Conservation (phyloP, 2,888 invertebrate species). For the Folsomia candida region DNA sequence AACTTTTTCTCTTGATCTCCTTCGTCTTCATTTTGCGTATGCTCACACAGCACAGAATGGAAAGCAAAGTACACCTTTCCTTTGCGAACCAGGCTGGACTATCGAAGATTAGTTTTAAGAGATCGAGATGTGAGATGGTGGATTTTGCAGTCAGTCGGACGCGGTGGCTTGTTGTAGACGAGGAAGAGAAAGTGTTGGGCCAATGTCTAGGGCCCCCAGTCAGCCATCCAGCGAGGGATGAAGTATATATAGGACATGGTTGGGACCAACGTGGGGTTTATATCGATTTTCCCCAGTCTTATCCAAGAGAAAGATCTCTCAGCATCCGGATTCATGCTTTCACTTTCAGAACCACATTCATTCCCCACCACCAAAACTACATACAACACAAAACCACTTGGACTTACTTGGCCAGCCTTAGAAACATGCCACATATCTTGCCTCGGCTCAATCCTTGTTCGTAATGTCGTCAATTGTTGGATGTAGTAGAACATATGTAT, state of each 20-base stretch:
- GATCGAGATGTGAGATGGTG: neutral
- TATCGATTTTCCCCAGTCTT: constrained; percentile 21
- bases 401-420: too few species aligned
- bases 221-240: neutral
- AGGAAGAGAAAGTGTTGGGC: too few species aligned
- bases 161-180: neutral
- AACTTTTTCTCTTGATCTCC: neutral
- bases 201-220: too few species aligned
- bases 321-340: constrained; percentile 6
- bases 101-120: constrained; percentile 2
- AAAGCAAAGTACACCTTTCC: neutral
- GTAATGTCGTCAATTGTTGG: too few species aligned
- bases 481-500: too few species aligned
- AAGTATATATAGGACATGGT: constrained; percentile 4
- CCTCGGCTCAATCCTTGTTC: too few species aligned
- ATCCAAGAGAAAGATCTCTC: neutral
- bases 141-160: neutral
- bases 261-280: neutral
- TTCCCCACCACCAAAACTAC: neutral
- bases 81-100: constrained; percentile 6
- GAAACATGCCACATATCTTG: too few species aligned
- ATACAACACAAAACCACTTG: neutral
- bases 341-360: constrained; percentile 4
- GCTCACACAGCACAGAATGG: neutral
- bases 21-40: neutral